These are phyloP conservation scores for Ommatoiulus sabulosus DNA, from an alignment of 2,888 invertebrate genomes.

Conservation along the genomic window DNA sequence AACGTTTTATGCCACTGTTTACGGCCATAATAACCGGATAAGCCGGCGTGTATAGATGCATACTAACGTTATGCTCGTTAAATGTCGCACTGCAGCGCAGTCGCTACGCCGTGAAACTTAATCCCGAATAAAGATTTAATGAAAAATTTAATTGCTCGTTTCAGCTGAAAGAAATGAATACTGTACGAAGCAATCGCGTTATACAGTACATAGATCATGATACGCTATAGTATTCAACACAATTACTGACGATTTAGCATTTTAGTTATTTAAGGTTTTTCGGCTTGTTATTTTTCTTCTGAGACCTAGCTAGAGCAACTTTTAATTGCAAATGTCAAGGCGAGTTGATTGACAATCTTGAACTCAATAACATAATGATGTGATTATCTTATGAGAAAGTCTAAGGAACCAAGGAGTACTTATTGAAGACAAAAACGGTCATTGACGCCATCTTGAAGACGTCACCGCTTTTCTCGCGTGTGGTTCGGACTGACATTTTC, in stretches of 20 bases:
- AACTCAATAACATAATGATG: background rate
- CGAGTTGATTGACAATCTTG: background rate
- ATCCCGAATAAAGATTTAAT: conserved; percentile 24
- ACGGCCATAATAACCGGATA: conserved; percentile 40
- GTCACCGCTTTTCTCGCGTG: too few species aligned
- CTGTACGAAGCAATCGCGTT: conserved; percentile 17
- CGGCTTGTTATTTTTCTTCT: background rate
- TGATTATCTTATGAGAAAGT: background rate
- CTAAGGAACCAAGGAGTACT: too few species aligned
- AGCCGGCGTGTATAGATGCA: background rate
- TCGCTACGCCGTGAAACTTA: background rate
- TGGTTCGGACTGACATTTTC: too few species aligned
- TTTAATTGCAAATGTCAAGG: background rate
- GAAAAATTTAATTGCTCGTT: conserved; percentile 23
- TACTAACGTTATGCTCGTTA: conserved; percentile 36
- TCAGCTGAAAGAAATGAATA: background rate
- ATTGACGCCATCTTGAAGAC: too few species aligned
- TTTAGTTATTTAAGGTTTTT: background rate
- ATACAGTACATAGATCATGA: conserved; percentile 24
- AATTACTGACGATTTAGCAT: conserved; percentile 17
- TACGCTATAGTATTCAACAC: background rate
- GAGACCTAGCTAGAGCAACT: background rate
- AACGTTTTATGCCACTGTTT: conserved; percentile 40
- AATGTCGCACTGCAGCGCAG: background rate
- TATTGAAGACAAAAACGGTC: too few species aligned